Evolutionary conservation across 2,113 vertebrate genomes (phyloP), one percentile per base, ranked within the genome.

Genomic region (Poecilia latipinna): DNA sequence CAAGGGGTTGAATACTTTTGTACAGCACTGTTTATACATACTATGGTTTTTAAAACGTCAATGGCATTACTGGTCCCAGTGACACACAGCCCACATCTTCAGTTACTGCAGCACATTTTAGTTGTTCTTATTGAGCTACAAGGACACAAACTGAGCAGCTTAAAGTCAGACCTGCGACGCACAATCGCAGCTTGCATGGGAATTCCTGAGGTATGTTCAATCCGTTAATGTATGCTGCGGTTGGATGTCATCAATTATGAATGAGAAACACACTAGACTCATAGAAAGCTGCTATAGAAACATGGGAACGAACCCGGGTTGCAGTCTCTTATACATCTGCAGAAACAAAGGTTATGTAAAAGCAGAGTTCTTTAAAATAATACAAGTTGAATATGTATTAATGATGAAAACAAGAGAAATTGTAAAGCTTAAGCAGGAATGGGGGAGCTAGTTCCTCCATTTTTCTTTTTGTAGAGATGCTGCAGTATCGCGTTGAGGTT

Each of bases 201-300:
- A 92, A 92, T 91, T 92, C 87, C 89, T 91, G 82, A 90, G 90
- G 89, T 91, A 87, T 90, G 90, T 86, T 88, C 80, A 67, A 90
- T 90, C 90, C 87, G 88, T 90, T 89, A 90, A 90, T 85, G 90
- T 89, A 88, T 90, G 88, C 89, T 93, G 91, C 68, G 88, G 92
- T 91, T 92, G 85, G 88, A 92, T 90, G 82, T 88, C 77, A 92
- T 94, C 89, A 92, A 93, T 93, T 93, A 92, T 93, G 87, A 83
- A 92, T 88, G 85, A 92, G 90, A 78, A 89, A 89, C 90, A 90
- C 84, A 77, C 44, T 17, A 85, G 87, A 84, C 80, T 75, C 75
- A 71, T 70, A 57, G 85, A 69, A 71, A 64, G 75, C 77, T 70
- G 67, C 65, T 61, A 32, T 24, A 88, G 83, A 80, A 84, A 77